These are phyloP conservation scores for Seriola rivoliana DNA, from an alignment of 2,113 vertebrate genomes.

Conservation along the genomic window DNA sequence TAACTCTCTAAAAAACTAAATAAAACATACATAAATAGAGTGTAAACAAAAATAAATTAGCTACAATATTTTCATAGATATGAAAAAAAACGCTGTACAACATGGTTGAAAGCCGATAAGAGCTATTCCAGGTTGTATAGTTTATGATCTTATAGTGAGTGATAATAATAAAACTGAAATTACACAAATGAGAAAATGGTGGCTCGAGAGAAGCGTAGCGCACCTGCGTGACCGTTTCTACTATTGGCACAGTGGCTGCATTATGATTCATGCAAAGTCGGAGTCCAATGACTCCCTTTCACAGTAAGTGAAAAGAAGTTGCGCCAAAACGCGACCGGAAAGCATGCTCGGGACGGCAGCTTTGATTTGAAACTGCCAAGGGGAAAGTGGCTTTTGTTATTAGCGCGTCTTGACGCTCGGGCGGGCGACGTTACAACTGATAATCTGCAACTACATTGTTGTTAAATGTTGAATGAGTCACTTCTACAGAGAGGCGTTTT, in stretches of 20 bases:
- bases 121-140: too few species aligned
- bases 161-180: constrained; percentile 21
- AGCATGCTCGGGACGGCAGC: too few species aligned
- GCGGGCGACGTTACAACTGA: neutral
- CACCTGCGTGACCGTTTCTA: constrained; percentile 81
- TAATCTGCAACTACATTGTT: neutral
- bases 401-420: neutral
- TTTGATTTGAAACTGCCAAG: neutral
- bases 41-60: too few species aligned
- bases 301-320: neutral
- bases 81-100: too few species aligned
- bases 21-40: too few species aligned
- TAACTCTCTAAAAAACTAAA: too few species aligned
- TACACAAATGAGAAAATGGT: constrained; percentile 78
- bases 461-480: neutral
- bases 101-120: too few species aligned
- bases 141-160: too few species aligned
- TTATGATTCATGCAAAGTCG: too few species aligned
- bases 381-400: neutral
- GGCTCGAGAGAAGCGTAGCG: constrained; percentile 72
- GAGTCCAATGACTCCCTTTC: neutral
- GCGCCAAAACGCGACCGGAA: neutral
- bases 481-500: neutral
- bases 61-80: too few species aligned
- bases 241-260: constrained; percentile 29